Conservation (phyloP, 2,888 invertebrate genomes). For the Sclerodermus sp. region DNA sequence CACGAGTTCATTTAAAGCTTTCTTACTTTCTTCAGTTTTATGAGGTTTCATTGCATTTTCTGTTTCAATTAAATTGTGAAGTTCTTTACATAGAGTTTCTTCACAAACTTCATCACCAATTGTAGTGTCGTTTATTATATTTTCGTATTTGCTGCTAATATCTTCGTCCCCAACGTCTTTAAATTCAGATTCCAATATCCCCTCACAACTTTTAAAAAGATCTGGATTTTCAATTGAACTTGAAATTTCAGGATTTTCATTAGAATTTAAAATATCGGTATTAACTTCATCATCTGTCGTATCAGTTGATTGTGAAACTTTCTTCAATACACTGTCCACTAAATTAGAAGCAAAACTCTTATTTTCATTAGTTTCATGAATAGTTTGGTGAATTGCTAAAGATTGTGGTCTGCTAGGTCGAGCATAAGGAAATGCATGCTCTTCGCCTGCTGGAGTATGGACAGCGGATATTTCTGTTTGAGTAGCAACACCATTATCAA, state of each 20-base stretch:
- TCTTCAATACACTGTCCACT: slow-evolving; percentile 44
- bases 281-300: slow-evolving; percentile 52
- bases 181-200: slow-evolving; percentile 43
- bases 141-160: slow-evolving; percentile 34
- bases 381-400: slow-evolving; percentile 47
- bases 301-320: slow-evolving; percentile 50
- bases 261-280: slow-evolving; percentile 51
- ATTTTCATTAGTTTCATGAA: slow-evolving; percentile 48
- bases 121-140: slow-evolving; percentile 35
- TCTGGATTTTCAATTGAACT: slow-evolving; percentile 44
- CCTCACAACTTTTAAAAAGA: slow-evolving; percentile 50
- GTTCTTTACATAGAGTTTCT: slow-evolving; percentile 47
- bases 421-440: slow-evolving; percentile 58
- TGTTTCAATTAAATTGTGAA: slow-evolving; percentile 48
- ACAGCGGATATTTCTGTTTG: slow-evolving; percentile 83
- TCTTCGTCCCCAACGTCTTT: slow-evolving; percentile 33
- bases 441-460: slow-evolving; percentile 65
- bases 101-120: slow-evolving; percentile 43
- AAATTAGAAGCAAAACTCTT: slow-evolving; percentile 41
- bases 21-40: slow-evolving; percentile 19
- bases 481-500: slow-evolving; percentile 65
- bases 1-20: slow-evolving; percentile 16
- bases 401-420: slow-evolving; percentile 48
- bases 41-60: slow-evolving; percentile 37
- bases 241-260: slow-evolving; percentile 44